Conservation (phyloP, 2,113 vertebrate genomes). For the Tragelaphus scriptus region DNA sequence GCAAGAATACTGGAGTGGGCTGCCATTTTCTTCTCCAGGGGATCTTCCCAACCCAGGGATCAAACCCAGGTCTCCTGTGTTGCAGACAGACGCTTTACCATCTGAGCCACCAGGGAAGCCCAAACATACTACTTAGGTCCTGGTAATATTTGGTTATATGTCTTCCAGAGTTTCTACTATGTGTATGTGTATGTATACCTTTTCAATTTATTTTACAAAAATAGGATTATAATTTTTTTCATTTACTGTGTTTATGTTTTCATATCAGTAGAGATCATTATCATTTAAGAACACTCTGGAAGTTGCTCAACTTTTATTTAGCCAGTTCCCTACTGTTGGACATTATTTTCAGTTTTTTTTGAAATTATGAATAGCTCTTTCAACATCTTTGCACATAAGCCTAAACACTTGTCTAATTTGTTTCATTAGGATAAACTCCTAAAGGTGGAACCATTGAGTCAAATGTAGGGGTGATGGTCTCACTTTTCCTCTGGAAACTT, state of each 20-base stretch:
- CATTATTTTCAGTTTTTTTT: neutral
- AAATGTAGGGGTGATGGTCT: neutral
- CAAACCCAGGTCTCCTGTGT: too few species aligned
- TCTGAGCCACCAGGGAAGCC: too few species aligned
- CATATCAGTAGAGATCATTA: neutral
- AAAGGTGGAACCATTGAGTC: neutral
- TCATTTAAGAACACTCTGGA: conserved; percentile 4
- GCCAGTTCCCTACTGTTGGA: neutral
- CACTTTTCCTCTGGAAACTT: neutral
- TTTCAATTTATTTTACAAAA: neutral
- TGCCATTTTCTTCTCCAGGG: too few species aligned
- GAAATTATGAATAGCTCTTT: neutral
- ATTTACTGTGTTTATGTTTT: neutral
- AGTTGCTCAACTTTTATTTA: neutral
- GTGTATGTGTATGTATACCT: neutral
- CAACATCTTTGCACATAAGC: neutral
- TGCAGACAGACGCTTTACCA: too few species aligned
- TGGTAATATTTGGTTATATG: neutral
- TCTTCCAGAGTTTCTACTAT: neutral
- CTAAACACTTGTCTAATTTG: neutral
- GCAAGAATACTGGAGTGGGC: too few species aligned
- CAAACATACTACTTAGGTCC: neutral
- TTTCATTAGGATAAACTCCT: neutral
- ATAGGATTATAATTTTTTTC: neutral
- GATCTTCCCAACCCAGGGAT: too few species aligned